Base-by-base conservation (phyloP, 2,113 vertebrate genomes). In the Rutilus rutilus region DNA sequence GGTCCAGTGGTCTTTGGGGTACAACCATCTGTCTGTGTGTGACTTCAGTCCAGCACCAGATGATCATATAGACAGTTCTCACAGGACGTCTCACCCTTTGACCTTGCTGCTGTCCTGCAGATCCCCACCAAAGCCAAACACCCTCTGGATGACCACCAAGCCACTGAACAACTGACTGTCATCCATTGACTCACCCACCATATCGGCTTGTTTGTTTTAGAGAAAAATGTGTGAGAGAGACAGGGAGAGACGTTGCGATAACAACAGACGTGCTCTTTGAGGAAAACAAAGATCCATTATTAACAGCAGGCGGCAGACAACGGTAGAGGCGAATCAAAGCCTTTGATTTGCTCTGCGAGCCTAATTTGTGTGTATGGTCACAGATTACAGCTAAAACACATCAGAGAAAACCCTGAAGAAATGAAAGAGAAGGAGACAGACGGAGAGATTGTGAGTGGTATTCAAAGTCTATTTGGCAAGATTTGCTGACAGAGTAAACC, bases 1-100 rank as follows among this genome's bases (percentile, higher is more conserved):
- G 88, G 78, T 87, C 77, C 73, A 83, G 78, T 78, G 86, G 54
- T 71, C 67, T 79, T 54, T 50, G 60, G 54, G 36, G 30, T 85
- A 33, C 54, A 82, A 25, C 89, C 89, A 90, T 90, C 89, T 90
- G 89, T 82, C 76, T 83, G 85, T 60, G 62, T 45, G 78, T 78
- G 83, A 84, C 42, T 74, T 86, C 67, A 83, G 76, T 86, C 42
- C 39, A 54, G 71, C 60, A 71, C 45, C 82, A 79, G 33, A 69
- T 67, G 64, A 71, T 15, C 73, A 77, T 42, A 81, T 78, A 69
- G 64, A 76, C 79, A 6, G 74, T 50, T 85, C 80, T 75, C 80
- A 65, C 64, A 77, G 87, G 87, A 69, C 30, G 33, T 85, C 86
- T 78, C 60, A 87, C 86, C 88, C 74, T 87, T 85, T 87, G 71